Evolutionary conservation across 1,140 invertebrate species (phyloP).

Genomic region (Coptotermes formosanus): DNA sequence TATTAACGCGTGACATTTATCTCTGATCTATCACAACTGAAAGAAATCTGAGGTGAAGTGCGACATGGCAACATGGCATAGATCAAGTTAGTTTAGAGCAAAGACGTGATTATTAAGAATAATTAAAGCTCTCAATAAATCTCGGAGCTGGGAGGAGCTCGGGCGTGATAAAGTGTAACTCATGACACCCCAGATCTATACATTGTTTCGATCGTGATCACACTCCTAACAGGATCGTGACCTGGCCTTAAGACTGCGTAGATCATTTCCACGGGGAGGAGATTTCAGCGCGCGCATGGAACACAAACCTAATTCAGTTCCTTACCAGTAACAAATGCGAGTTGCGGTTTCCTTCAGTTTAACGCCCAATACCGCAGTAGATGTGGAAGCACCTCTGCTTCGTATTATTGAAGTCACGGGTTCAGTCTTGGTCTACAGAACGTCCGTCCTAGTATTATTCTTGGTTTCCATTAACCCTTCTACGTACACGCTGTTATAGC

Average conservation of each 20-base stretch:
- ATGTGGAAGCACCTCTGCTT: no score
- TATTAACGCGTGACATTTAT: not conserved
- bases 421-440: no score
- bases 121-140: not conserved
- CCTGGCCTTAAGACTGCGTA: not conserved
- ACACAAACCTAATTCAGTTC: not conserved
- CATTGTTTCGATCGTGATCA: not conserved
- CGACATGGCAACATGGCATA: not conserved
- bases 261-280: not conserved
- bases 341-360: no score
- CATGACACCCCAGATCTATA: not conserved
- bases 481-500: no score
- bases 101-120: not conserved
- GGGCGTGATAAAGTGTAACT: not conserved
- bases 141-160: not conserved
- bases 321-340: no score
- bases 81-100: not conserved
- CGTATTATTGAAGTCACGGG: no score
- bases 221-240: not conserved
- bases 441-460: no score
- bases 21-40: not conserved
- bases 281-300: not conserved
- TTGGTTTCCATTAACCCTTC: no score
- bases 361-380: no score
- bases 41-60: not conserved